Base-by-base conservation (phyloP, 1,140 invertebrate species). In the Sarcophaga peregrina region DNA sequence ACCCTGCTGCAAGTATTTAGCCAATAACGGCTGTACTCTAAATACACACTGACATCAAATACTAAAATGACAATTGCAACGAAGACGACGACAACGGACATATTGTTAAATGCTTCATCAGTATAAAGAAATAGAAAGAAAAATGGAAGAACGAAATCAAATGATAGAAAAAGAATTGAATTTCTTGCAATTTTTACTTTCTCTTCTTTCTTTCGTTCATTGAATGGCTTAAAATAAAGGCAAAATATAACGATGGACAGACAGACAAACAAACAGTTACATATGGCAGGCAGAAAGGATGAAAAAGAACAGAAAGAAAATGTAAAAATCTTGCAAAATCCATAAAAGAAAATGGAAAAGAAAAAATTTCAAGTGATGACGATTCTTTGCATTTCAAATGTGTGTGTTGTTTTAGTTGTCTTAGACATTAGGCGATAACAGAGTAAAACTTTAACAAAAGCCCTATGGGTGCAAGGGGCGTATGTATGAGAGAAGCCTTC, bases 51-150 rank as follows among this genome's bases (percentile, higher is more conserved):
- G 25, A 37, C 25, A 37, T 37, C 15, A 58, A 58, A 58, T 58
- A 58, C 54, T 58, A n/a, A 25, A 68, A 68, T 68, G 62, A 68
- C 62, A 68, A 68, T 68, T 68, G 62, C n/a, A 68, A 68, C n/a
- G 62, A 68, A 37, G 25, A 37, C 25, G 25, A 37, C 4, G 25
- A 37, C 25, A 37, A 37, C 25, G 25, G 62, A 68, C 62, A 68
- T 68, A 68, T 68, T 68, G 62, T 25, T 68, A 68, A 68, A 68
- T 68, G 62, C 20, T 68, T 68, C 62, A 68, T 37, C 25, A 37
- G 25, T 37, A 37, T 37, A 4, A 37, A 37, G n/a, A n/a, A 58
- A 15, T 7, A 58, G 15, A 58, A 58, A 58, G 54, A 58, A 58
- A 58, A 68, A 68, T n/a, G 62, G 15, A 37, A 37, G 4, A 37